Evolutionary conservation across 2,113 vertebrate species (phyloP), one percentile per base, ranked within the genome.

Genomic region (Rhombomys opimus): DNA sequence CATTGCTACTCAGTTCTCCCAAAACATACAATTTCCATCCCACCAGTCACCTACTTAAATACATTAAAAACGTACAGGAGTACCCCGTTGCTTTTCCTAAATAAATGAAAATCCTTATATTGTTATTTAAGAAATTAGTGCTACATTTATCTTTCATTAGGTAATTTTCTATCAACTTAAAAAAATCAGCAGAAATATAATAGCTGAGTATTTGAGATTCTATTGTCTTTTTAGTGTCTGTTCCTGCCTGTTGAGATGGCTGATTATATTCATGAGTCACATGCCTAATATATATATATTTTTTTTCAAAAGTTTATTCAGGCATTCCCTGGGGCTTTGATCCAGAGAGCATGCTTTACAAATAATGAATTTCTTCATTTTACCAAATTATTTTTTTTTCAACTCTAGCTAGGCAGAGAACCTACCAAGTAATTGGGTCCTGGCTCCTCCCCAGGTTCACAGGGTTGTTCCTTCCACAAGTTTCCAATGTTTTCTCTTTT

Each of bases 61-160:
- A 57, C 23, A 80, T 27, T 23, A 50, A 91, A 92, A 94, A 81
- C 30, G 27, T 65, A 73, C 5, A 75, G 23, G 32, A 12, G 4
- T 30, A 82, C 7, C 15, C 61, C 32, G 5, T 41, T 91, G 12
- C 3, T 88, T 93, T 89, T 89, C 77, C 41, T 30, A 46, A 93
- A 63, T 78, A 93, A 90, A 77, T 85, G 22, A 52, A 52, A 90
- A 77, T 70, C 23, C 14, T 88, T 87, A 70, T 63, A 18, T 84
- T 85, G 61, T 41, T 82, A 72, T 89, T 94, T 94, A 94, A 90
- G 50, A 87, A 2, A 68, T n/a, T 87, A 82, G 30, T 93, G 27
- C 10, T 95, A 88, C 70, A 5, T 65, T 95, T 94, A 93, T 7
- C 13, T 25, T 80, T 87, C 25, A 85, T 92, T 75, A 88, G 5